phyloP scores from a whole-genome alignment of 1,140 invertebrate species.

The Aricia agestis region DNA sequence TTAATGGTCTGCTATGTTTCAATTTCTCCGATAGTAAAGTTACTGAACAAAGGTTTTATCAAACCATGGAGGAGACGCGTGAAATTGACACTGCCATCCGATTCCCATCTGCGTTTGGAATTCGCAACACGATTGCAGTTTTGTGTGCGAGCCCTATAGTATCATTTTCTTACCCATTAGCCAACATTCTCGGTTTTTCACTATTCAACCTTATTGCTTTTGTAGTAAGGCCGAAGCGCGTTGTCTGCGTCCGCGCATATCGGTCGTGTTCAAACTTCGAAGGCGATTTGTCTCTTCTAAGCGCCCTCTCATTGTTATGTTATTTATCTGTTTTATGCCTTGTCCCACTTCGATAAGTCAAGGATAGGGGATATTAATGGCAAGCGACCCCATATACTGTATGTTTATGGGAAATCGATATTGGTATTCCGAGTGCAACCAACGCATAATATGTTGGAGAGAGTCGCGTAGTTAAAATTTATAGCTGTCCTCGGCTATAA shows the following conservation, averaged over 20 bases:
- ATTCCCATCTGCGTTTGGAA: neutral
- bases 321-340: conserved; percentile 49
- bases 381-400: conserved; percentile 22
- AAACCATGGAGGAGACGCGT: neutral
- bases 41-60: neutral
- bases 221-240: neutral
- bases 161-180: conserved; percentile 33
- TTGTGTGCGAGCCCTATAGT: conserved; percentile 10
- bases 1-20: too few species aligned
- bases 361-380: conserved; percentile 28
- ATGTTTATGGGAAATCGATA: conserved; percentile 34
- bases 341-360: conserved; percentile 46
- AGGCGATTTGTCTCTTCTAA: conserved; percentile 32
- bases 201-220: neutral
- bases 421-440: neutral
- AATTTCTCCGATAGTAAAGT: too few species aligned
- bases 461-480: neutral
- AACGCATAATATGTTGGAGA: conserved; percentile 20
- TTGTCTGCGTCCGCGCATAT: conserved; percentile 19
- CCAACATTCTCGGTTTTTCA: neutral
- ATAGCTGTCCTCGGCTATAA: neutral
- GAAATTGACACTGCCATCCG: neutral
- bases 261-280: conserved; percentile 21
- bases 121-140: neutral
- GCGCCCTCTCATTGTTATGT: conserved; percentile 31